Evolutionary conservation across 2,797 vertebrate genomes (phyloP), one percentile per base, ranked within the genome.

Genomic region (Perodicticus potto): DNA sequence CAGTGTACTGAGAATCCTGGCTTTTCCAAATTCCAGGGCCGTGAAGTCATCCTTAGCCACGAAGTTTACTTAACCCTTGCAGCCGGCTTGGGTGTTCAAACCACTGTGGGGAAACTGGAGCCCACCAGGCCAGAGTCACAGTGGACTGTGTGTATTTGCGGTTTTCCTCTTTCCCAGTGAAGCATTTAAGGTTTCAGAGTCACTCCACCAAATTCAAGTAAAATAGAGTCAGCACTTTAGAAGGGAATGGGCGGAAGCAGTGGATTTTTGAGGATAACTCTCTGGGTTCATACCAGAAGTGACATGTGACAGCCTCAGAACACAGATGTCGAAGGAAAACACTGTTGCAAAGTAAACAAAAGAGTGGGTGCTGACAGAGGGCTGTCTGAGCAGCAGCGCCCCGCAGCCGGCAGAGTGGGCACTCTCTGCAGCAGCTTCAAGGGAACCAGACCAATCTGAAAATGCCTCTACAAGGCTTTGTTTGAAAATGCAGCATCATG

Each of bases 1-100:
- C 95, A 16, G 53, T 5, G 70, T 40, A 53, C 93, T 76, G 97
- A 95, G 57, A 92, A 89, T 89, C 91, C 0, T 7, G 95, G 96
- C 97, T 96, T 97, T 98, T 96, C 92, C 82, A 96, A 97, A 86
- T 13, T 10, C 73, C 95, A 96, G 89, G 86, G 93, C 96, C 49
- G 12, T 95, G 93, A 94, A 96, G 96, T 95, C 82, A 85, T 91
- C 19, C 55, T 34, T 76, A 63, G 85, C 97, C 93, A 83, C 63
- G 40, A 95, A 97, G 96, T 95, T 61, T 93, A 91, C 55, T 92
- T 77, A 95, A 90, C 94, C 70, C 92, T 89, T 95, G 96, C 95
- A 84, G 94, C 81, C 87, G 14, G 91, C 45, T 82, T 53, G 83
- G 67, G 93, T 92, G 84, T 80, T 80, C 67, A 94, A 94, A 97